phyloP scores from a whole-genome alignment of 2,888 invertebrate species.

The Falcaria lacertinaria region DNA sequence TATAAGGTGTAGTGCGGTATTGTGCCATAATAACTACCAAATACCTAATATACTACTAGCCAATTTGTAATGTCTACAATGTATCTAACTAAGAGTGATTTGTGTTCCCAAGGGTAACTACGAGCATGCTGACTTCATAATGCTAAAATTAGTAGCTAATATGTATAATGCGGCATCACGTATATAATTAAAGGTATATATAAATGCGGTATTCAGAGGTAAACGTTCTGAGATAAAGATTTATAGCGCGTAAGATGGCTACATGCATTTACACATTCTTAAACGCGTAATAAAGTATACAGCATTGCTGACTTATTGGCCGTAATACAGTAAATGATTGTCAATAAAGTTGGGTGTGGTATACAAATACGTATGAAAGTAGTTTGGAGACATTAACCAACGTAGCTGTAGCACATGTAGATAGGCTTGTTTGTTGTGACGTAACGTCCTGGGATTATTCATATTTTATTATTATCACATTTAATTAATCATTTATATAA shows the following conservation, averaged over 20 bases:
- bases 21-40: constrained; percentile 25
- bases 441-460: no score
- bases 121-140: constrained; percentile 66
- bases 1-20: constrained; percentile 24
- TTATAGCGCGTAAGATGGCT: constrained; percentile 11
- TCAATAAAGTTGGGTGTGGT: background rate
- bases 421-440: no score
- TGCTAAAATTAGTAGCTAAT: constrained; percentile 58
- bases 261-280: constrained; percentile 7
- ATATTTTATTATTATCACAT: no score
- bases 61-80: constrained; percentile 46
- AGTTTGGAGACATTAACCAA: no score
- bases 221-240: constrained; percentile 40
- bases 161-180: constrained; percentile 45
- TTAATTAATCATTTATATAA: no score
- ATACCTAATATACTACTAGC: constrained; percentile 35
- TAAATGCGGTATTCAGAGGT: constrained; percentile 44
- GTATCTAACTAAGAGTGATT: constrained; percentile 53
- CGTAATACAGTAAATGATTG: background rate
- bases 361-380: no score
- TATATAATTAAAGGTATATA: constrained; percentile 54
- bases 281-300: background rate
- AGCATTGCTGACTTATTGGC: background rate
- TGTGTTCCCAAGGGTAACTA: constrained; percentile 53
- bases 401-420: no score